Percentiles rank a stretch among this genome's conserved stretches.
These are phyloP conservation scores for Neostethus bicornis DNA, from an alignment of 2,797 vertebrate genomes.

Conservation along the genomic window DNA sequence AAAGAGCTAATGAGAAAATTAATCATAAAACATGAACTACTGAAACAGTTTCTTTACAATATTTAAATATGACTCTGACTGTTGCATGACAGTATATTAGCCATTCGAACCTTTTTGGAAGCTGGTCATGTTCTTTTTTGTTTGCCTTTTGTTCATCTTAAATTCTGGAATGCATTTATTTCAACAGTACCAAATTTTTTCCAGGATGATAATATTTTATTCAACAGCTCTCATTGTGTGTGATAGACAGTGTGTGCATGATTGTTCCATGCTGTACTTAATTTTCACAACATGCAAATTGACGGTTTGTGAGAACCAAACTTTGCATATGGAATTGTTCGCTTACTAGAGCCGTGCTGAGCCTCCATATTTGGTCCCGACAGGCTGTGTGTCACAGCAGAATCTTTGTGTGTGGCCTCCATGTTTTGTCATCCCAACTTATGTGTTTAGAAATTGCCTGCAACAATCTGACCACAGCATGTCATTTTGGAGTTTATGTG, in stretches of 20 bases:
- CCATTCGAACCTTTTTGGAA: too few relatives aligned
- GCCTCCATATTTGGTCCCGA: constrained; percentile 60
- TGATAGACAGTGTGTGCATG: constrained; percentile 49
- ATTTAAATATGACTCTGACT: too few relatives aligned
- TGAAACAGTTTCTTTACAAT: too few relatives aligned
- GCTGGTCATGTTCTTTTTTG: not conserved
- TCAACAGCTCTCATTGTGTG: constrained; percentile 33
- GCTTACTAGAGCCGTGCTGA: constrained; percentile 38
- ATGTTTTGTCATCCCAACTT: constrained; percentile 80
- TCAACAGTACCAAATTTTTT: not conserved
- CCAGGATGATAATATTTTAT: constrained; percentile 38
- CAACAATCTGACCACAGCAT: constrained; percentile 72
- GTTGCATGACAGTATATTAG: too few relatives aligned
- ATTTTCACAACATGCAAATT: constrained; percentile 47
- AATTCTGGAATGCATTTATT: constrained; percentile 8
- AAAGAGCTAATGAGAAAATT: too few relatives aligned
- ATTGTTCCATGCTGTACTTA: constrained; percentile 24
- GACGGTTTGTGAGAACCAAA: constrained; percentile 46
- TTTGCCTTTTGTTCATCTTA: not conserved
- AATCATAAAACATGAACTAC: too few relatives aligned
- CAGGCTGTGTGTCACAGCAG: constrained; percentile 61
- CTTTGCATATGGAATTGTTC: constrained; percentile 33
- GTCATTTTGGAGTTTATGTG: constrained; percentile 55
- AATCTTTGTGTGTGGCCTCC: constrained; percentile 79
- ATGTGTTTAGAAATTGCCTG: constrained; percentile 79